Percentiles rank a stretch among this genome's conserved stretches.
These are phyloP conservation scores for Agriopis aurantiaria DNA, from an alignment of 2,888 invertebrate genomes.

Conservation along the genomic window DNA sequence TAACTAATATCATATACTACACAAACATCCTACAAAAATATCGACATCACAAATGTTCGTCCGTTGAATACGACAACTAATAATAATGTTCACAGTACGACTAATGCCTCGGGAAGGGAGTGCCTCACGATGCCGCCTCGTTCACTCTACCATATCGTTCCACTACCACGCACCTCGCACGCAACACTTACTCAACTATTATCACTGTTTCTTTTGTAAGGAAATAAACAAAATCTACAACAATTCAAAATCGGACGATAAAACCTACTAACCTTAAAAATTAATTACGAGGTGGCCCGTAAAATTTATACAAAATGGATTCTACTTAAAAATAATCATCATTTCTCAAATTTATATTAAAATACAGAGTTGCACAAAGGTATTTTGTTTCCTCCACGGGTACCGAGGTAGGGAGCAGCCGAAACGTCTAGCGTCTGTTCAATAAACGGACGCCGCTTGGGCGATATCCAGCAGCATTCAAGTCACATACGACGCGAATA, in stretches of 20 bases:
- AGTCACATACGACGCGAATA: no score
- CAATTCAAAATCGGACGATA: slow-evolving; percentile 74
- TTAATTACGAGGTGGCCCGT: slow-evolving; percentile 80
- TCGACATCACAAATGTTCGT: slow-evolving; percentile 74
- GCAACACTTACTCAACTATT: slow-evolving; percentile 83
- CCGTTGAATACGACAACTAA: slow-evolving; percentile 63
- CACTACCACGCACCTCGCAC: slow-evolving; percentile 58
- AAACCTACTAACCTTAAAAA: slow-evolving; percentile 83
- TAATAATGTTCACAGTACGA: slow-evolving; percentile 55
- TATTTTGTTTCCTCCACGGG: slow-evolving; percentile 60
- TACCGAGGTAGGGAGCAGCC: slow-evolving; percentile 56
- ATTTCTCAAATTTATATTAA: slow-evolving; percentile 64
- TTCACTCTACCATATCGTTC: slow-evolving; percentile 55
- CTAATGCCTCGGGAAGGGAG: slow-evolving; percentile 75
- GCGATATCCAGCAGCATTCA: no score
- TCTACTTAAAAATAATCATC: slow-evolving; percentile 75
- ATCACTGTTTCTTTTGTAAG: slow-evolving; percentile 82
- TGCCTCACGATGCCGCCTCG: slow-evolving; percentile 80
- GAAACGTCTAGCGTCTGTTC: slow-evolving; percentile 37
- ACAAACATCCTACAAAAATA: slow-evolving; percentile 70
- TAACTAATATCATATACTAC: slow-evolving; percentile 62
- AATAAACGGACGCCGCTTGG: slow-evolving; percentile 19
- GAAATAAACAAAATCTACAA: slow-evolving; percentile 75
- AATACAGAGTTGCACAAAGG: slow-evolving; percentile 59
- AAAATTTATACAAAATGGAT: slow-evolving; percentile 71